Conservation (phyloP, 2,888 invertebrate genomes). For the Nasonovia ribisnigri region DNA sequence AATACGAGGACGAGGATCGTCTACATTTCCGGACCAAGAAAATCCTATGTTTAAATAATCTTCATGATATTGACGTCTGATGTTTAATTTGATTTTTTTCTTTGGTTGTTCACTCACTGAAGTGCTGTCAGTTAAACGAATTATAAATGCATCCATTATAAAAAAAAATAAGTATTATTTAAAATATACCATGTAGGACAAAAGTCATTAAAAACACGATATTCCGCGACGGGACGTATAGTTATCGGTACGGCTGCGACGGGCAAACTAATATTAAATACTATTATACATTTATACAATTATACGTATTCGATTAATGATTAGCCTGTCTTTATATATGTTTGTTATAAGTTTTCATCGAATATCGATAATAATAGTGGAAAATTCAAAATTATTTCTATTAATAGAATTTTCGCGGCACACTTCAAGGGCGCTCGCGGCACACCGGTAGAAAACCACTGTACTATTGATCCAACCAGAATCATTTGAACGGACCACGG, state of each 20-base stretch:
- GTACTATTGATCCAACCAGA: not conserved
- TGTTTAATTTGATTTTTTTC: too few species aligned
- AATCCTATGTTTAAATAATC: too few species aligned
- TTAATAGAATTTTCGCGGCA: not conserved
- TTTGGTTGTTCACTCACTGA: too few species aligned
- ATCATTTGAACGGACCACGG: not conserved
- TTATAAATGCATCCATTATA: too few species aligned
- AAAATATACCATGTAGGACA: too few species aligned
- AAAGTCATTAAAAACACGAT: too few species aligned
- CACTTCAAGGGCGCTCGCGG: not conserved
- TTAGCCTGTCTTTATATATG: not conserved
- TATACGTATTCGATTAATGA: slow-evolving; percentile 2
- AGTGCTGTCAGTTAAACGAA: too few species aligned
- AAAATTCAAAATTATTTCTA: not conserved
- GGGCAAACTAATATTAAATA: slow-evolving; percentile 13
- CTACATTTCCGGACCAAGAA: too few species aligned
- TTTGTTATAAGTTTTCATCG: not conserved
- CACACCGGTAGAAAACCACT: not conserved
- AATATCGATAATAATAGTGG: not conserved
- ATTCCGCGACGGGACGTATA: not conserved
- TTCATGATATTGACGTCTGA: too few species aligned
- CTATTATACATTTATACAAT: not conserved
- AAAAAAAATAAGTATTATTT: too few species aligned
- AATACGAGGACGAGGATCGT: too few species aligned
- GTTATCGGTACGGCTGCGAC: not conserved